phyloP scores from a whole-genome alignment of 2,113 vertebrate species.

The Oophaga pumilio region DNA sequence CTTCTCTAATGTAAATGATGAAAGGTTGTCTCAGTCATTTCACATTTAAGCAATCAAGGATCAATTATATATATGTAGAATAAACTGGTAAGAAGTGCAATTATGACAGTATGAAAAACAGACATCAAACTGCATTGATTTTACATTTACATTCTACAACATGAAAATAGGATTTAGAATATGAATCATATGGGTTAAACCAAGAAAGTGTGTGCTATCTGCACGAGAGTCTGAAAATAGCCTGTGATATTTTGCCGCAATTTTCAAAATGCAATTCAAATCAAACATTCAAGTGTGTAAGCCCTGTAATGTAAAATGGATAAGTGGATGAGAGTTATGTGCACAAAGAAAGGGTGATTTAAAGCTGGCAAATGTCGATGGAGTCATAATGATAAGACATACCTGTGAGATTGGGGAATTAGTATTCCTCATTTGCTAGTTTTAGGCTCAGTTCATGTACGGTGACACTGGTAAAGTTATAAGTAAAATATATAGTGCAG shows the following conservation, averaged over 20 bases:
- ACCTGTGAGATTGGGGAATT: conserved; percentile 4
- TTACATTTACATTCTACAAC: conserved; percentile 20
- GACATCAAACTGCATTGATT: not conserved
- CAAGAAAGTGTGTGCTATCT: conserved; percentile 37
- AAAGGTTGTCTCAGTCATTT: conserved; percentile 21
- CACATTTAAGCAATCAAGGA: conserved; percentile 46
- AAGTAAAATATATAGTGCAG: not conserved
- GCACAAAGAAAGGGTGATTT: conserved; percentile 44
- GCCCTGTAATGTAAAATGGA: conserved; percentile 43
- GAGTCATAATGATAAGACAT: conserved; percentile 13
- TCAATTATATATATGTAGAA: conserved; percentile 49
- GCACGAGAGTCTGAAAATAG: conserved; percentile 39
- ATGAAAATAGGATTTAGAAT: conserved; percentile 5
- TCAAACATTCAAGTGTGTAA: conserved; percentile 39
- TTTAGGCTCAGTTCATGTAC: not conserved
- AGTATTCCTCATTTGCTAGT: conserved; percentile 2
- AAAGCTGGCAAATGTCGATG: conserved; percentile 40
- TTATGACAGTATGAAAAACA: conserved; percentile 25
- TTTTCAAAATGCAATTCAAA: conserved; percentile 49
- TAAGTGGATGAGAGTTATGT: conserved; percentile 44
- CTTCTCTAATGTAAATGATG: conserved; percentile 29
- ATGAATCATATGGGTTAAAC: conserved; percentile 29
- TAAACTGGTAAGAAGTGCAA: conserved; percentile 15
- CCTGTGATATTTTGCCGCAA: conserved; percentile 31
- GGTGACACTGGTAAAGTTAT: not conserved